Conservation (phyloP, 2,113 vertebrate genomes). For the Tretioscincus oriximinensis region DNA sequence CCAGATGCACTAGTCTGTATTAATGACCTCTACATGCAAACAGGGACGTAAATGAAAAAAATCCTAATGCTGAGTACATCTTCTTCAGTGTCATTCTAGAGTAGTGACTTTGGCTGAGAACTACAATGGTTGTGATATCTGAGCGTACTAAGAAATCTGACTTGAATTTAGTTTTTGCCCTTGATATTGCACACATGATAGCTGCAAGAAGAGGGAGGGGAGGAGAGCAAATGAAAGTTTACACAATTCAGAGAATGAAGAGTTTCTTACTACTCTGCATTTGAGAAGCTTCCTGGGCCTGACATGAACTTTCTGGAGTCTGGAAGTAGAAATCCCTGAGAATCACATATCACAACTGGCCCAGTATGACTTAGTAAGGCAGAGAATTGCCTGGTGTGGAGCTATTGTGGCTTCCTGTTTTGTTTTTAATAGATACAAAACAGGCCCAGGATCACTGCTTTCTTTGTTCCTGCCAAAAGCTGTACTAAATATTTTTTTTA, state of each 20-base stretch:
- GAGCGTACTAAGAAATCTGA: not conserved
- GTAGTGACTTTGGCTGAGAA: not conserved
- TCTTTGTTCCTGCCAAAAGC: conserved; percentile 39
- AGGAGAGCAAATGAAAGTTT: conserved; percentile 10
- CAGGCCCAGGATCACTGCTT: conserved; percentile 43
- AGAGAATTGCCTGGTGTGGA: conserved; percentile 6
- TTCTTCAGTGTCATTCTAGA: not conserved
- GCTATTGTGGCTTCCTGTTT: conserved; percentile 12
- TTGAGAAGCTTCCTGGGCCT: conserved; percentile 51
- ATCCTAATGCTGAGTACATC: conserved; percentile 31
- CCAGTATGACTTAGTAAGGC: conserved; percentile 27
- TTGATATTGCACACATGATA: not conserved
- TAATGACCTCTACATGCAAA: too few species aligned
- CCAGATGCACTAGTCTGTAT: too few species aligned
- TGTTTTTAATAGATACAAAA: conserved; percentile 51
- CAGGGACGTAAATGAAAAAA: not conserved
- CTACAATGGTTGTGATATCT: not conserved
- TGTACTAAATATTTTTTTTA: conserved; percentile 21
- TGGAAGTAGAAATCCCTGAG: conserved; percentile 30
- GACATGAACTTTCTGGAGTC: conserved; percentile 48
- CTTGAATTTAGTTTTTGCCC: conserved; percentile 3
- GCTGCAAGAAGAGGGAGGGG: conserved; percentile 6
- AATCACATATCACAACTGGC: conserved; percentile 49
- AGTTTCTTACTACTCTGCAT: conserved; percentile 46
- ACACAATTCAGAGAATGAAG: conserved; percentile 18